A percentile compares a stretch with the other conserved stretches of the same genome.
Conservation (phyloP, 2,888 invertebrate genomes). For the Neoitamus cyanurus region DNA sequence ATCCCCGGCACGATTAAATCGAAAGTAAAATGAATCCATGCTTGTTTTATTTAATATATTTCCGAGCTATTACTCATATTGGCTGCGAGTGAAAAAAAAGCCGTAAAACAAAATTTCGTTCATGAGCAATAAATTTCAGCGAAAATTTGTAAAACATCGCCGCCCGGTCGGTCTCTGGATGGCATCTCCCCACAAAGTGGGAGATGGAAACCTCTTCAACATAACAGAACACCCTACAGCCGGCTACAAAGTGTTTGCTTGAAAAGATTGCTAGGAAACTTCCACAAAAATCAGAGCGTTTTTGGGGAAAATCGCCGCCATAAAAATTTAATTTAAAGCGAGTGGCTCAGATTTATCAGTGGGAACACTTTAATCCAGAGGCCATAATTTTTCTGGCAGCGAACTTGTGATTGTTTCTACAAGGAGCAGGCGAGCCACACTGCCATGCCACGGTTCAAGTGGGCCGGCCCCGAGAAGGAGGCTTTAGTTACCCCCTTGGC, state of each 20-base stretch:
- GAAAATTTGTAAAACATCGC: slow-evolving; percentile 5
- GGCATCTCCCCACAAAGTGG: background rate
- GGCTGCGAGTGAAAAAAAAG: background rate
- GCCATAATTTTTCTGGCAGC: background rate
- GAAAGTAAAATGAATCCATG: background rate
- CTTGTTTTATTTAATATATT: slow-evolving; percentile 5
- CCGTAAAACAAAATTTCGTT: background rate
- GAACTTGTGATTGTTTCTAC: background rate
- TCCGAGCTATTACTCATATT: background rate
- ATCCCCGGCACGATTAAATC: background rate
- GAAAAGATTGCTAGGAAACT: background rate
- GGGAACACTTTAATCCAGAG: slow-evolving; percentile 13
- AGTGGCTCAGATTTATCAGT: slow-evolving; percentile 9
- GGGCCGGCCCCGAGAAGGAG: background rate
- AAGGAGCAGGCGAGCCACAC: background rate
- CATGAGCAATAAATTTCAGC: background rate
- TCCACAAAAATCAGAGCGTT: background rate
- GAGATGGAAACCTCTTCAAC: background rate
- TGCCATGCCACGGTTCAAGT: background rate
- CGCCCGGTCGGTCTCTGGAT: background rate
- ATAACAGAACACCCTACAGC: background rate
- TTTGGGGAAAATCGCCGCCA: slow-evolving; percentile 10
- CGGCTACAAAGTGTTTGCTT: background rate
- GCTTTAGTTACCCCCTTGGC: background rate
- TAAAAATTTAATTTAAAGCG: slow-evolving; percentile 24